A percentile compares a stretch with the other conserved stretches of the same genome.
Evolutionary conservation across 2,113 vertebrate species (phyloP).

Genomic region (Hippopotamus amphibius): DNA sequence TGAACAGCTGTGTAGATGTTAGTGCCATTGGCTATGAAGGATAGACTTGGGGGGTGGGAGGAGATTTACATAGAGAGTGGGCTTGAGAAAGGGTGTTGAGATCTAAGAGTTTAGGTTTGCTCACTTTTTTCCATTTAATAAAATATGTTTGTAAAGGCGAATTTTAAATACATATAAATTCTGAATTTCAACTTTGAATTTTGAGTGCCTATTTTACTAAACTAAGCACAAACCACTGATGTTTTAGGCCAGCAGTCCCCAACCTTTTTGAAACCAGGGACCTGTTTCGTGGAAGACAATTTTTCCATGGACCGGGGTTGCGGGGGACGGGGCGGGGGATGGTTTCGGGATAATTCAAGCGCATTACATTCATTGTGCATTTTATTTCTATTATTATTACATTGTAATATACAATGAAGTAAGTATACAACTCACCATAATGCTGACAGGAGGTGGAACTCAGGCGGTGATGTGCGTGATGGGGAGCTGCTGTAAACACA

Average conservation of each 20-base stretch:
- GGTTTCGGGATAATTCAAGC: too few relatives aligned
- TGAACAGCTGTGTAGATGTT: not conserved
- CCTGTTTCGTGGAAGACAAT: too few relatives aligned
- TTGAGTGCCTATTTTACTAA: not conserved
- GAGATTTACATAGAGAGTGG: not conserved
- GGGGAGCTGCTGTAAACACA: too few relatives aligned
- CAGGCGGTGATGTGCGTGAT: too few relatives aligned
- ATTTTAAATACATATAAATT: not conserved
- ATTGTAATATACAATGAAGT: too few relatives aligned
- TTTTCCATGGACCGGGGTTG: too few relatives aligned
- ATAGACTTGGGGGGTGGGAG: not conserved
- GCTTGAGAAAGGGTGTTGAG: not conserved
- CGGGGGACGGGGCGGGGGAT: too few relatives aligned
- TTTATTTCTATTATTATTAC: too few relatives aligned
- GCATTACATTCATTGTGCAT: too few relatives aligned
- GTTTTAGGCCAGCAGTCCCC: not conserved
- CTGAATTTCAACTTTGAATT: not conserved
- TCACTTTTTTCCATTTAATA: conserved; percentile 38
- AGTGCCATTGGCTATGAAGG: not conserved
- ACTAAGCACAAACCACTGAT: not conserved
- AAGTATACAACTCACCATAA: too few relatives aligned
- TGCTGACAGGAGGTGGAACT: too few relatives aligned
- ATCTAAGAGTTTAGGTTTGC: not conserved
- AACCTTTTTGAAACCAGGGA: too few relatives aligned
- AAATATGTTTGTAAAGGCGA: not conserved